These are phyloP conservation scores for Callaeas wilsoni DNA, from an alignment of 2,113 vertebrate species.

Conservation along the genomic window DNA sequence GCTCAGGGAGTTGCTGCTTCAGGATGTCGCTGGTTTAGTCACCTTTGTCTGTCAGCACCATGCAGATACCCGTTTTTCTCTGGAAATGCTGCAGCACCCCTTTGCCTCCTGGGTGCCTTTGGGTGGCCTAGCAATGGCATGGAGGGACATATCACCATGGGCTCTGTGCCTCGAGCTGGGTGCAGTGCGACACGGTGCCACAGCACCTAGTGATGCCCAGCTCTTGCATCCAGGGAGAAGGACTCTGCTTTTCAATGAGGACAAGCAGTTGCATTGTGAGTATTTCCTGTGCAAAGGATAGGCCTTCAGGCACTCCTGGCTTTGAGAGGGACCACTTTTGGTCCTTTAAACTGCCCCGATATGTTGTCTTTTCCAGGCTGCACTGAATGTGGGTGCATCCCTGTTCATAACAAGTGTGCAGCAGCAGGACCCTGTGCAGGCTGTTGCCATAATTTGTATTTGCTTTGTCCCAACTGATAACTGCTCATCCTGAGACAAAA, in stretches of 20 bases:
- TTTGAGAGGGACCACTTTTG: not conserved
- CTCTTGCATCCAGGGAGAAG: not conserved
- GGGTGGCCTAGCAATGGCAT: not conserved
- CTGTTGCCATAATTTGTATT: not conserved
- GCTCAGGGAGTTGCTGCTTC: not conserved
- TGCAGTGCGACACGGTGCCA: rapidly evolving
- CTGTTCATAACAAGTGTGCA: rapidly evolving
- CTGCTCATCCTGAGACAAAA: not conserved
- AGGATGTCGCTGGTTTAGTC: not conserved
- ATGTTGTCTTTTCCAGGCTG: not conserved
- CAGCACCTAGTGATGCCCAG: not conserved
- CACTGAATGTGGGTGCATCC: rapidly evolving
- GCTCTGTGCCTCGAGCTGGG: not conserved
- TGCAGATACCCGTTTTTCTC: not conserved
- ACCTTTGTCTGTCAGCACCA: not conserved
- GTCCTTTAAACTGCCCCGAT: not conserved
- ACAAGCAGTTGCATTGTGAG: not conserved
- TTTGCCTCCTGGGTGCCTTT: not conserved
- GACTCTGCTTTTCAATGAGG: not conserved
- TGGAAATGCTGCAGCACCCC: not conserved
- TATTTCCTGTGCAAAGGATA: not conserved
- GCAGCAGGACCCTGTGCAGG: not conserved
- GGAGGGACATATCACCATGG: not conserved
- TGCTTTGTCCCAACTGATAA: not conserved
- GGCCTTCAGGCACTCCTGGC: not conserved